A percentile compares a stretch with the other conserved stretches of the same genome.
Evolutionary conservation across 2,797 vertebrate genomes (phyloP).

Genomic region (Naso thynnoides): DNA sequence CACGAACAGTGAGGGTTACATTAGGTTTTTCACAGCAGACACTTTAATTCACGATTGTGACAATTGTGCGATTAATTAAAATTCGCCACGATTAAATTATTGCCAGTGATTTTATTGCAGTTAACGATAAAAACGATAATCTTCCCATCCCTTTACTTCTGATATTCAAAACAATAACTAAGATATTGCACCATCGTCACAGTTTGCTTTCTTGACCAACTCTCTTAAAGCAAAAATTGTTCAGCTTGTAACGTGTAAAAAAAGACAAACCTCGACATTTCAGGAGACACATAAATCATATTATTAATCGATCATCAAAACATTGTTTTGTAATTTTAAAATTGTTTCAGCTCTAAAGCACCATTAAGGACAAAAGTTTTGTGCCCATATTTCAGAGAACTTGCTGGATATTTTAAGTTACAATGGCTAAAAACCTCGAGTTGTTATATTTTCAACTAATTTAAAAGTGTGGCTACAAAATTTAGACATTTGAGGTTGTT

Average conservation of each 20-base stretch:
- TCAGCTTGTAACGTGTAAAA: neutral
- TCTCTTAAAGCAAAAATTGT: neutral
- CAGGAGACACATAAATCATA: neutral
- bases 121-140: no score
- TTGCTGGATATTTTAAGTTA: neutral
- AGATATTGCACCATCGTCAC: no score
- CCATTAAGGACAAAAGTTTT: neutral
- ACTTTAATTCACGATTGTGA: no score
- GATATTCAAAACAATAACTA: no score
- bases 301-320: neutral
- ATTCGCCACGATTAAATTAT: no score
- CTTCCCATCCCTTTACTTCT: no score
- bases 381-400: neutral
- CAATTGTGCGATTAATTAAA: no score
- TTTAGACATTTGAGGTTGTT: neutral
- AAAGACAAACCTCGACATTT: neutral
- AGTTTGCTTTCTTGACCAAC: neutral
- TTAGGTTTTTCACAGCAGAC: no score
- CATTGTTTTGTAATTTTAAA: neutral
- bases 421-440: neutral
- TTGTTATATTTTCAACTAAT: neutral
- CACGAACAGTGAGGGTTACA: no score
- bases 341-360: neutral
- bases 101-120: no score
- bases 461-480: neutral